A percentile compares a stretch with the other conserved stretches of the same genome.
These are phyloP conservation scores for Saturnia japonica DNA, from an alignment of 2,888 invertebrate genomes.

Conservation along the genomic window DNA sequence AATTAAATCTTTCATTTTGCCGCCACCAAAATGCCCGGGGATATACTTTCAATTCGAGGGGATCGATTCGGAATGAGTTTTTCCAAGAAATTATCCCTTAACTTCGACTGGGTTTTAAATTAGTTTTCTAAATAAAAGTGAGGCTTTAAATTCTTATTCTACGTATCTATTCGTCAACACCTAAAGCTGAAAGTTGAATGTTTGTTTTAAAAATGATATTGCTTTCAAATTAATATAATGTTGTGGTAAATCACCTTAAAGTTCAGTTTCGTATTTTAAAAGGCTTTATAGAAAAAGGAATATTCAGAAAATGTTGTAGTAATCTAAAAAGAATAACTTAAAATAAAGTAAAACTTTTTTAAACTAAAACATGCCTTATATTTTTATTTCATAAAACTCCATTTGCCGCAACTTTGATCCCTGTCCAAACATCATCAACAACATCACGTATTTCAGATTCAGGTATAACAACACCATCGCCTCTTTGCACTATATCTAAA, in stretches of 20 bases:
- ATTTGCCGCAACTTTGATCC: constrained; percentile 51
- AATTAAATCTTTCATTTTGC: constrained; percentile 12
- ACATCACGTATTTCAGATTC: constrained; percentile 51
- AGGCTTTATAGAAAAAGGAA: background rate
- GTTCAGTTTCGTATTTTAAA: no score
- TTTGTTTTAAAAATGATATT: background rate
- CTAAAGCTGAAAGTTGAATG: background rate
- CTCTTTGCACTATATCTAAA: constrained; percentile 54
- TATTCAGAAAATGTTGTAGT: background rate
- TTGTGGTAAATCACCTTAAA: no score
- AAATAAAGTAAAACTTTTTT: background rate
- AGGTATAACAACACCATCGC: constrained; percentile 55
- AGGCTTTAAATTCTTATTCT: background rate
- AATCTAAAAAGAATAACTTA: background rate
- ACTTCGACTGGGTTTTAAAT: constrained; percentile 21
- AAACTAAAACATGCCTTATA: constrained; percentile 19
- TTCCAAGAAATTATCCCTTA: constrained; percentile 12
- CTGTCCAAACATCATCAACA: constrained; percentile 61
- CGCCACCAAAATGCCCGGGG: constrained; percentile 31
- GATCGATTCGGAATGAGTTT: constrained; percentile 29
- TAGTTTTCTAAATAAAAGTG: constrained; percentile 12
- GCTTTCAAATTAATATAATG: background rate
- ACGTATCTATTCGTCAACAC: background rate
- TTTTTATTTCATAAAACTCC: constrained; percentile 25
- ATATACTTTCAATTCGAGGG: constrained; percentile 38